Evolutionary conservation across 2,888 invertebrate species (phyloP), one percentile per base, ranked within the genome.

Genomic region (Nomada hirtipes): DNA sequence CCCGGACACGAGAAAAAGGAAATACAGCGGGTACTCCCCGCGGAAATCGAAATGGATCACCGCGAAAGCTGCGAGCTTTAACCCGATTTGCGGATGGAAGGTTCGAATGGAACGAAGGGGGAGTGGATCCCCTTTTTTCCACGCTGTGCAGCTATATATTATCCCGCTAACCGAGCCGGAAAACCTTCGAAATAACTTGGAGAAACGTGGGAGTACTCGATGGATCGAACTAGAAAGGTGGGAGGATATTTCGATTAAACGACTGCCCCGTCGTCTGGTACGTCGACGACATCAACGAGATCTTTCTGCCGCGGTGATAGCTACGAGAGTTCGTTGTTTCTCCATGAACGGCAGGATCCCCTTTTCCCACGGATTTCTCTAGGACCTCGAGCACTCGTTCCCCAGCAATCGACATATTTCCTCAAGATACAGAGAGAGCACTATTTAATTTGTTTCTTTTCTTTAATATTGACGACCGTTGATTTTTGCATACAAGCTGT

Each of bases 31-130:
- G 23, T 67, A 50, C 64, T 71, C 76, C 76, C 75, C 64, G 50
- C 76, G 83, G 86, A 76, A 85, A 86, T 83, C 83, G 86, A 82
- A 86, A 78, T 79, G 79, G 83, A 86, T 86, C 86, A 70, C 57
- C 81, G 74, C 76, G 74, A 70, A 76, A 81, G 83, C 86, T 72
- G 75, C 78, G 75, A 76, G 79, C 77, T 76, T 86, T 86, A 86
- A 86, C 83, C 82, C 86, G 83, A 86, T 86, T 86, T 86, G 78
- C 69, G 86, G 83, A 69, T 67, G 71, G 81, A 73, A 68, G 76
- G 26, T 65, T 76, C 65, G 20, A 13, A 23, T 23, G 78, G 64
- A 79, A 76, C 78, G 71, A 70, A 47, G n/a, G 63, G 18, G 59
- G 63, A 52, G 53, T 36, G 36, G 36, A 7, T 44, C 59, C 70